Evolutionary conservation across 2,797 vertebrate genomes (phyloP), one percentile per base, ranked within the genome.

Genomic region (Sphaeramia orbicularis): DNA sequence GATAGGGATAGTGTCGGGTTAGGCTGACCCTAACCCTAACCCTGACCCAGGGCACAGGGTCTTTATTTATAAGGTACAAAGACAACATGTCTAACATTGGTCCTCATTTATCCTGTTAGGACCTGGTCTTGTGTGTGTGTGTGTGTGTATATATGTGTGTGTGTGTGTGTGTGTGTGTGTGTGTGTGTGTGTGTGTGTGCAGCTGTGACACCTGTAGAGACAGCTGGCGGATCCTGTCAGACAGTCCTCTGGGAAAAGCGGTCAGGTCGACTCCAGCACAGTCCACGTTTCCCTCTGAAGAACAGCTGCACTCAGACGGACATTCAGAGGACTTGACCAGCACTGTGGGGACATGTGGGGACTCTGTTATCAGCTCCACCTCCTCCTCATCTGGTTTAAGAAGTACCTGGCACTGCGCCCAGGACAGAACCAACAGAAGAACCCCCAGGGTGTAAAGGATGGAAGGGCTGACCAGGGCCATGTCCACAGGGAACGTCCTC

Each of bases 191-290:
- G 15, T 11, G 4, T 24, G 41, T 12, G 38, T 52, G 10, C 40
- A 14, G 16, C 79, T n/a, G n/a, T n/a, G n/a, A n/a, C 80, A 99
- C 97, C 97, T 99, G 97, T 50, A 98, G 89, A 21, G 96, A 97
- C 51, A 99, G 95, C 64, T 96, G 97, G 12, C 94, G 95, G 51
- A 94, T 97, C 62, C 86, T 72, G 43, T 95, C 92, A 0, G 96
- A 95, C 68, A 99, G 82, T 37, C 90, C 83, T 0, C 86, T 74
- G 0, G 97, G 98, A 77, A 99, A 99, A 76, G 96, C 94, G 0
- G 83, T 95, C 55, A 99, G 94, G 85, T 97, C 95, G 3, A 97
- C 96, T 55, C 97, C 97, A 0, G 96, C 96, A n/a, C 97, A 99
- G 91, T 98, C 96, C 82, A 99, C 96, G 1, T 93, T 93, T 7